Conservation (phyloP, 2,888 invertebrate genomes). For the Aphrophora alni region DNA sequence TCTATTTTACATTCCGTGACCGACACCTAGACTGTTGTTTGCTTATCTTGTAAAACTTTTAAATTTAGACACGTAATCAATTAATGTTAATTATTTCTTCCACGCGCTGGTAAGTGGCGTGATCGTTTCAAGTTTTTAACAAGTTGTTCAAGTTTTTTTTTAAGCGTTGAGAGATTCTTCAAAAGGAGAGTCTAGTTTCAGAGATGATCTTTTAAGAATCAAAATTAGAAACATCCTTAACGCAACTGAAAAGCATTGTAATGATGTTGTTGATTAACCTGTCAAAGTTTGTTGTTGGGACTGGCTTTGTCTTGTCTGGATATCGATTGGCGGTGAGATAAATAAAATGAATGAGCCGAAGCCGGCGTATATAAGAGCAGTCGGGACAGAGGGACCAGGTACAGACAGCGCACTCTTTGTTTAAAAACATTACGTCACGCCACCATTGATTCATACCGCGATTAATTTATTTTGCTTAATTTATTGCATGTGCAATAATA, state of each 20-base stretch:
- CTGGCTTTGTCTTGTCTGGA: neutral
- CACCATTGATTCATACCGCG: neutral
- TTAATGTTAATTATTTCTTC: neutral
- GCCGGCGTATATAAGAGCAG: constrained; percentile 4
- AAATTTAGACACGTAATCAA: neutral
- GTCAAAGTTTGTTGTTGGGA: neutral
- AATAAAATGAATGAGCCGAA: neutral
- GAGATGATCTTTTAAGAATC: too few relatives aligned
- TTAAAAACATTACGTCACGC: neutral
- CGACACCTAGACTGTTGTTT: neutral
- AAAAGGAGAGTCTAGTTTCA: too few relatives aligned
- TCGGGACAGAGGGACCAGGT: neutral
- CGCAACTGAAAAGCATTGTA: too few relatives aligned
- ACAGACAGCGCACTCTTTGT: constrained; percentile 2
- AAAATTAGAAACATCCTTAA: too few relatives aligned
- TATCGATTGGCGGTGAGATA: neutral
- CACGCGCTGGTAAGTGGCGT: neutral
- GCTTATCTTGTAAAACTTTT: neutral
- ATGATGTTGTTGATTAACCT: neutral
- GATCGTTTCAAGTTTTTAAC: neutral
- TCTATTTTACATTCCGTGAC: too few relatives aligned
- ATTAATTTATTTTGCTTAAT: neutral
- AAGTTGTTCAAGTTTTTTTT: too few relatives aligned
- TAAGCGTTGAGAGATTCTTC: neutral
- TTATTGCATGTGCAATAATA: neutral